phyloP scores from a whole-genome alignment of 2,888 invertebrate genomes.

The Drosophila subsilvestris region DNA sequence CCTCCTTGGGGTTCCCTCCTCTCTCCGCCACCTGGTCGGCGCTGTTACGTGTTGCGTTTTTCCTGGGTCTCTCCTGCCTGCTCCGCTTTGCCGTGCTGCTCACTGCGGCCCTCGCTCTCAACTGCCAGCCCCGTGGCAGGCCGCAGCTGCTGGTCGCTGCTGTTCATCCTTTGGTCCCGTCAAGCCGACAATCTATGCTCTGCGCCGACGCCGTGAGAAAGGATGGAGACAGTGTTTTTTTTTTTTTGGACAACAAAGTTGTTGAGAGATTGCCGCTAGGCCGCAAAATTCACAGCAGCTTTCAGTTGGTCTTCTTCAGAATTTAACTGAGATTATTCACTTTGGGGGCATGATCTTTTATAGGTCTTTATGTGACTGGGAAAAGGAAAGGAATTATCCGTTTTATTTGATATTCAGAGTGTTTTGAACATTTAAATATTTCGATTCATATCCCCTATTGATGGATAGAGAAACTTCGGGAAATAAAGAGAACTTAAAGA shows the following conservation, averaged over 20 bases:
- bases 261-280: not conserved
- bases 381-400: too few species aligned
- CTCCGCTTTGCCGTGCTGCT: slow-evolving; percentile 60
- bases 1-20: slow-evolving; percentile 4
- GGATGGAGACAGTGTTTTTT: not conserved
- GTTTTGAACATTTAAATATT: too few species aligned
- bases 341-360: not conserved
- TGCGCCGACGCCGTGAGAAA: slow-evolving; percentile 57
- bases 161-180: slow-evolving; percentile 9
- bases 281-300: slow-evolving; percentile 33
- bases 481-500: too few species aligned
- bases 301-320: not conserved
- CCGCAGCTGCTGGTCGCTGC: slow-evolving; percentile 45
- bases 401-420: too few species aligned
- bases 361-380: not conserved
- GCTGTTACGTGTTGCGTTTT: slow-evolving; percentile 51
- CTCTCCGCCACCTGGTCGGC: slow-evolving; percentile 32
- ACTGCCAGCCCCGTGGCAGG: slow-evolving; percentile 49
- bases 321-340: not conserved
- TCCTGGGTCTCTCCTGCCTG: slow-evolving; percentile 31
- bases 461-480: too few species aligned
- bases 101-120: slow-evolving; percentile 68
- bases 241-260: slow-evolving; percentile 10
- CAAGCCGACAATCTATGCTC: slow-evolving; percentile 28
- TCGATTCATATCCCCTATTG: too few species aligned